A percentile compares a stretch with the other conserved stretches of the same genome.
These are phyloP conservation scores for Arbacia lixula DNA, from an alignment of 53 echinoderm and acorn worm species.

Conservation along the genomic window DNA sequence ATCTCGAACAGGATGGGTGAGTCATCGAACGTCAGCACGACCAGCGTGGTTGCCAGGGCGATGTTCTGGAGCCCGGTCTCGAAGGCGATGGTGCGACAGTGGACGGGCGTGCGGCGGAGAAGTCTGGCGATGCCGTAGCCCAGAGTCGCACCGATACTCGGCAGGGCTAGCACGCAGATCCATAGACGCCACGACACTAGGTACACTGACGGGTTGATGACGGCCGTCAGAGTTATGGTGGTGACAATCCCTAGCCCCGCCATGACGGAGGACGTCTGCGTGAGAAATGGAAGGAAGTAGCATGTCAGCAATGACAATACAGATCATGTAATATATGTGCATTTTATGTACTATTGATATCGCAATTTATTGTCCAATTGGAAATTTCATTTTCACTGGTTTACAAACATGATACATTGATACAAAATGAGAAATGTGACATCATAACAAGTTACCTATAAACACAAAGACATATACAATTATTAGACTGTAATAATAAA, in stretches of 20 bases:
- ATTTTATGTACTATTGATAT: too few relatives aligned
- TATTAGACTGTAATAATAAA: too few relatives aligned
- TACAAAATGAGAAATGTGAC: too few relatives aligned
- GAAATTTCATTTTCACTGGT: too few relatives aligned
- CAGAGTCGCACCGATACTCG: constrained; percentile 60
- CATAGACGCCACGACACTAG: constrained; percentile 78
- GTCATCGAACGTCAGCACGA: constrained; percentile 77
- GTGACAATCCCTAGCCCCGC: constrained; percentile 69
- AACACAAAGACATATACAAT: too few relatives aligned
- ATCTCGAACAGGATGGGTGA: constrained; percentile 63
- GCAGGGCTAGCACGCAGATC: constrained; percentile 67
- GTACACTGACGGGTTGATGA: constrained; percentile 86
- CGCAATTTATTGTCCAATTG: too few relatives aligned
- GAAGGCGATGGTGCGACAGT: constrained; percentile 91
- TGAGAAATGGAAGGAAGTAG: too few relatives aligned
- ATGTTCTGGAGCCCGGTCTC: constrained; percentile 92
- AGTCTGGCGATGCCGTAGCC: constrained; percentile 73
- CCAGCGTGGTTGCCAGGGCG: constrained; percentile 76
- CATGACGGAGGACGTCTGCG: constrained; percentile 66
- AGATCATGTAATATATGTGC: too few relatives aligned
- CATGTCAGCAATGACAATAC: too few relatives aligned
- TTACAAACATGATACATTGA: too few relatives aligned
- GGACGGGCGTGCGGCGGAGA: constrained; percentile 65
- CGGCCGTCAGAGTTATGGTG: constrained; percentile 67
- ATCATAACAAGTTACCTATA: too few relatives aligned